Evolutionary conservation across 2,888 invertebrate genomes (phyloP), one percentile per base, ranked within the genome.

Genomic region (Cyaniris semiargus): DNA sequence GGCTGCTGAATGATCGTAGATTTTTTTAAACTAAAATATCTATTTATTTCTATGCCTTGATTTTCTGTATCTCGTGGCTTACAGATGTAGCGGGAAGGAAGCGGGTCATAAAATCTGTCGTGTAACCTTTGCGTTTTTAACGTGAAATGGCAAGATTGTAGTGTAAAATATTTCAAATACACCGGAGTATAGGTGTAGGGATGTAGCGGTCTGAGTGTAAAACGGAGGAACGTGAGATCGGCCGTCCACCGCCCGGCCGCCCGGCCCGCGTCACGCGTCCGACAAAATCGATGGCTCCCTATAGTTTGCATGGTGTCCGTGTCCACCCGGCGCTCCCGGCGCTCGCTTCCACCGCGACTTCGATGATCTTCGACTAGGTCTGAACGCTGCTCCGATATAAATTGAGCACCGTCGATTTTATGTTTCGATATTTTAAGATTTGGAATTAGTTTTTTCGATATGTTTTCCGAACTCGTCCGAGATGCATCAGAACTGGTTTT

Each of bases 211-310:
- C 85, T 86, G 85, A 87, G 87, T 87, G 87, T 87, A 87, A 87
- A 87, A 84, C 85, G 81, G 83, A 83, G 83, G 83, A 31, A 66
- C 31, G 66, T 89, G 90, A 90, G 89, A 92, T 92, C 91, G 91
- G 89, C 87, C 53, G 53, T 3, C 53, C 15, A 4, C 53, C 53
- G 4, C 15, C 53, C 53, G 15, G 15, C 53, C 53, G 4, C 15
- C 53, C 53, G 15, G 53, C 15, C 53, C 53, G 53, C 53, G 53
- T 53, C 53, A 53, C 53, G 53, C 18, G 53, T 53, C 91, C 92
- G 89, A 92, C 91, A 91, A 93, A 93, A 93, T 93, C 93, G 91
- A 93, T 93, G 87, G 84, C 89, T 87, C 91, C 92, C 90, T 90
- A 91, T 93, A 93, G 93, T 93, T 93, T 93, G 93, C 93, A 93